Evolutionary conservation across 64 coral and sea anemone genomes (phyloP).

Genomic region (Pachyseris speciosa): DNA sequence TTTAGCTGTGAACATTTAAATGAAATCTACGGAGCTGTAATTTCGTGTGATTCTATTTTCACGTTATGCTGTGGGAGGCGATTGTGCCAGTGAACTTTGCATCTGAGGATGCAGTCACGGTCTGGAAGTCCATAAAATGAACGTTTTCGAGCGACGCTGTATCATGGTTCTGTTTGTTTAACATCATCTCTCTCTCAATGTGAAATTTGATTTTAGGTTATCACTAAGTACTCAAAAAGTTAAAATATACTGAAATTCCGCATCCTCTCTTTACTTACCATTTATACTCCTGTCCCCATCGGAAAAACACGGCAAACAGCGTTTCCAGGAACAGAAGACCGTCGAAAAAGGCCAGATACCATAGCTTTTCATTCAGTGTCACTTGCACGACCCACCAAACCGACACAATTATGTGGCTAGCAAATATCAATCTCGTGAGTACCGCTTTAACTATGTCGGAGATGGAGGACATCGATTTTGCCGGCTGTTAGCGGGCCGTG

Average conservation of each 20-base stretch:
- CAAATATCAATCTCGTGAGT: slow-evolving; percentile 42
- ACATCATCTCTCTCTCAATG: no score
- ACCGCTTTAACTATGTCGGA: slow-evolving; percentile 55
- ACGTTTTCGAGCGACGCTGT: no score
- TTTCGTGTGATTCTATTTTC: no score
- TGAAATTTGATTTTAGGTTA: no score
- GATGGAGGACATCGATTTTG: background rate
- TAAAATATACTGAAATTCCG: background rate
- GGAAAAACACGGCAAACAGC: slow-evolving; percentile 22
- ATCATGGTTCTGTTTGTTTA: no score
- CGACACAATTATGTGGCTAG: slow-evolving; percentile 28
- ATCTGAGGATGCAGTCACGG: no score
- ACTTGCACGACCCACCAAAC: slow-evolving; percentile 65
- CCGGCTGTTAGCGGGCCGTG: background rate
- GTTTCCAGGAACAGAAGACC: slow-evolving; percentile 45
- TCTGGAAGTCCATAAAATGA: no score
- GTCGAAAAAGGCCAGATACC: slow-evolving; percentile 49
- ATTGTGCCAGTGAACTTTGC: no score
- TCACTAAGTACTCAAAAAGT: background rate
- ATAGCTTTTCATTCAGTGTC: background rate
- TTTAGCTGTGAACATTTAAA: no score
- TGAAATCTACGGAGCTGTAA: no score
- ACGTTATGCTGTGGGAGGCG: no score
- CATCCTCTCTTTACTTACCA: slow-evolving; percentile 34
- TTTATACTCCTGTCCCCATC: slow-evolving; percentile 51